Conservation (phyloP, 2,113 vertebrate species). For the Phalacrocorax carbo region DNA sequence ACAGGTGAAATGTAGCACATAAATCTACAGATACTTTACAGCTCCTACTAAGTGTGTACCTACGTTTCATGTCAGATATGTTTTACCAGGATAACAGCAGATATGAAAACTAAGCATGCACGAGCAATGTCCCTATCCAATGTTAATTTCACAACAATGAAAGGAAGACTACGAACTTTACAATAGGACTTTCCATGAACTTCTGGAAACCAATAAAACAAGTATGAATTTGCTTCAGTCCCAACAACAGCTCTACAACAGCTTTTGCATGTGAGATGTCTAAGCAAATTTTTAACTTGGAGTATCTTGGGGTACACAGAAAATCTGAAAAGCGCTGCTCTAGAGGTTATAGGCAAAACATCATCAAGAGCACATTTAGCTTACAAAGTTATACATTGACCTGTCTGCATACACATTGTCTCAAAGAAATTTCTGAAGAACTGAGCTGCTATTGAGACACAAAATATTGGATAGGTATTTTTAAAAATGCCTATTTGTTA, state of each 20-base stretch:
- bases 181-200: neutral
- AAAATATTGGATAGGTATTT: neutral
- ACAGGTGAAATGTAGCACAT: neutral
- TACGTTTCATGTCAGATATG: neutral
- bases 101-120: neutral
- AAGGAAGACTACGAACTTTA: neutral
- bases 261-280: neutral
- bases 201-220: neutral
- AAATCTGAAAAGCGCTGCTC: neutral
- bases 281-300: neutral
- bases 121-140: neutral
- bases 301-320: neutral
- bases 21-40: neutral
- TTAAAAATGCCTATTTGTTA: neutral
- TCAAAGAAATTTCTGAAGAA: neutral
- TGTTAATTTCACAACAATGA: neutral
- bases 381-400: neutral
- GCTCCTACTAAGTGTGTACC: neutral
- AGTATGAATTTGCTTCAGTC: neutral
- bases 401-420: neutral
- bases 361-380: neutral
- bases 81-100: neutral
- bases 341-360: neutral
- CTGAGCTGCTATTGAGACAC: neutral
- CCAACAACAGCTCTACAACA: neutral